Base-by-base conservation (phyloP, 1,140 invertebrate species). In the Drosophila equinoxialis region DNA sequence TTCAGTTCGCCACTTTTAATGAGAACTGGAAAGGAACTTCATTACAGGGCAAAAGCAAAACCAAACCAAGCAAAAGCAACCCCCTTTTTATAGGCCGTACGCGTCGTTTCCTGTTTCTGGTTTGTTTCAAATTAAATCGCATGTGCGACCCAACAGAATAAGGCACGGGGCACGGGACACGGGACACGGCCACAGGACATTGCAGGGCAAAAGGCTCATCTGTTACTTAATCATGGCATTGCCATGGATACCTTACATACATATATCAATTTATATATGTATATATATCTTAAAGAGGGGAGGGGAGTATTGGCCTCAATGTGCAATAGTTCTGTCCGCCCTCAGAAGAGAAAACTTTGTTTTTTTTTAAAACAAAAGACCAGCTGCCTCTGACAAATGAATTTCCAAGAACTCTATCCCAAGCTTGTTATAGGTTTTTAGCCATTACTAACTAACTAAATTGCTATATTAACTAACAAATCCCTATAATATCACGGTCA, bases 111-210 rank as follows among this genome's bases (percentile, higher is more conserved):
- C 83, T 87, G 83, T 87, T 87, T 51, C 17, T 87, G 84, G 83
- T 89, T 77, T 87, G 76, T 81, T 87, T 89, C 89, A 85, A 89
- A 87, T 87, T 87, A 89, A 87, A 89, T 87, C 84, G 84, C 80
- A 87, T 87, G 85, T 89, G 84, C 84, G 84, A 60, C 68, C 76
- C 68, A 74, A 60, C 67, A 63, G 37, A 41, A 59, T 20, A 5
- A 37, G 8, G 35, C 57, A 62, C 30, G 72, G 33, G 59, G 20
- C 71, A 64, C 35, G 72, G 39, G 39, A 42, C 30, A 63, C 30
- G 51, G 17, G 51, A 51, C 65, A 76, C 54, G 75, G 48, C 63
- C 77, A 71, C 59, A 78, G 72, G 33, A 71, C 65, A 64, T 77
- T 71, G 65, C 80, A 68, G 72, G 71, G 79, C 79, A 58, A 60